These are phyloP conservation scores for Istiophorus platypterus DNA, from an alignment of 2,113 vertebrate species.

Conservation along the genomic window DNA sequence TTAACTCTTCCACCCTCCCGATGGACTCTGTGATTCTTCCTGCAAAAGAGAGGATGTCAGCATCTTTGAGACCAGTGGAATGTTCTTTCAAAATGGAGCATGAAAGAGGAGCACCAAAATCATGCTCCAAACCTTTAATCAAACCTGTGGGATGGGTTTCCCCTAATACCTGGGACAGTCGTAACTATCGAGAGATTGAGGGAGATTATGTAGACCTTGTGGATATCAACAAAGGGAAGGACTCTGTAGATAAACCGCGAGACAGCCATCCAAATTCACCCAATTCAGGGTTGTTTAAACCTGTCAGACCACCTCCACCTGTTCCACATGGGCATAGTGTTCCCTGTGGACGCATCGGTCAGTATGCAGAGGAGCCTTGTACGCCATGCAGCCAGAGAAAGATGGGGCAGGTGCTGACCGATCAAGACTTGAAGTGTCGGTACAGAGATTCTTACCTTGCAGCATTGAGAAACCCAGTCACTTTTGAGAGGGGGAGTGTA, in stretches of 20 bases:
- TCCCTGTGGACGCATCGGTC: conserved; percentile 52
- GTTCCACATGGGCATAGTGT: conserved; percentile 50
- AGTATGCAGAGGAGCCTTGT: conserved; percentile 75
- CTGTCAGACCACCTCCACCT: conserved; percentile 76
- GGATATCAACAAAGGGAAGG: conserved; percentile 84
- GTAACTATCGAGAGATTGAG: conserved; percentile 84
- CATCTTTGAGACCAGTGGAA: conserved; percentile 62
- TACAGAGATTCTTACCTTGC: conserved; percentile 87
- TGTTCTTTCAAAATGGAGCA: conserved; percentile 87
- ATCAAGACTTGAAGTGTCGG: conserved; percentile 76
- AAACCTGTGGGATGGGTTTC: conserved; percentile 79
- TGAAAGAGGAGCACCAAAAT: conserved; percentile 62
- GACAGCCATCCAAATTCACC: conserved; percentile 42
- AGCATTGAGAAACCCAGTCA: conserved; percentile 84
- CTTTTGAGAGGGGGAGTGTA: conserved; percentile 79
- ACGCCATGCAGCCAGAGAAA: conserved; percentile 74
- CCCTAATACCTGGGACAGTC: conserved; percentile 84
- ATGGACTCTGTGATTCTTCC: conserved; percentile 20
- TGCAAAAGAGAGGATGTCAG: conserved; percentile 74
- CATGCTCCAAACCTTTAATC: conserved; percentile 64
- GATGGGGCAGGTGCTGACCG: conserved; percentile 67
- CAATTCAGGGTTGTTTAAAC: conserved; percentile 67
- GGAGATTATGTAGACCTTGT: conserved; percentile 96
- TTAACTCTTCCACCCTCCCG: conserved; percentile 26
- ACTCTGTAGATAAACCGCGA: conserved; percentile 49